Evolutionary conservation across 2,888 invertebrate genomes (phyloP).

Genomic region (Noctua janthina): DNA sequence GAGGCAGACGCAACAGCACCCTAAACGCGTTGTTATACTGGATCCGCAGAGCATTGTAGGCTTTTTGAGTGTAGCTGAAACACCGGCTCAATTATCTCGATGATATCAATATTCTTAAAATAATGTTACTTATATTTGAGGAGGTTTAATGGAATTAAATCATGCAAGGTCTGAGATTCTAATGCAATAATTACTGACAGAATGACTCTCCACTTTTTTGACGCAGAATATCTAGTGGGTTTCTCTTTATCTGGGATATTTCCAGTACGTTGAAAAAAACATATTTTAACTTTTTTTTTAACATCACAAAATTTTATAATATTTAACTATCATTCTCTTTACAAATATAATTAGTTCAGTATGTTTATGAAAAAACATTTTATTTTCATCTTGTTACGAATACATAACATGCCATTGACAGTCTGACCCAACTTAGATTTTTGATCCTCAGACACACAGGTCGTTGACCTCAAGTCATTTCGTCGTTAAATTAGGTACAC

Average conservation of each 20-base stretch:
- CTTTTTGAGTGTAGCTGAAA: too few relatives aligned
- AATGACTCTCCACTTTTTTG: neutral
- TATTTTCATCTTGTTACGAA: conserved; percentile 6
- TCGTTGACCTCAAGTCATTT: conserved; percentile 45
- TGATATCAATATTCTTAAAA: neutral
- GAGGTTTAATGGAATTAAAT: neutral
- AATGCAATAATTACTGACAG: neutral
- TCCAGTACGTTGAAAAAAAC: neutral
- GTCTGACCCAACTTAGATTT: neutral
- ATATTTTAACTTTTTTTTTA: neutral
- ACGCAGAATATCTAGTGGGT: neutral
- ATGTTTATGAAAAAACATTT: conserved; percentile 3
- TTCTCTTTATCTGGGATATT: neutral
- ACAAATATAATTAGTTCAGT: neutral
- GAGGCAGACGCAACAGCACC: too few relatives aligned
- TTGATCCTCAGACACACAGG: conserved; percentile 11
- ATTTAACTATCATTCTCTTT: neutral
- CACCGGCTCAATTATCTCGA: neutral
- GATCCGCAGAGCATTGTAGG: too few relatives aligned
- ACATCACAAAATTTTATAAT: neutral
- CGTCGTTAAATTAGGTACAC: conserved; percentile 51
- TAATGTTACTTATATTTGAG: neutral
- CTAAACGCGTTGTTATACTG: too few relatives aligned
- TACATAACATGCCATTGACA: neutral
- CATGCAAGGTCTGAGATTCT: neutral